A percentile compares a stretch with the other conserved stretches of the same genome.
phyloP scores from a whole-genome alignment of 2,888 invertebrate species.

The Pachliopta kotzebuea region DNA sequence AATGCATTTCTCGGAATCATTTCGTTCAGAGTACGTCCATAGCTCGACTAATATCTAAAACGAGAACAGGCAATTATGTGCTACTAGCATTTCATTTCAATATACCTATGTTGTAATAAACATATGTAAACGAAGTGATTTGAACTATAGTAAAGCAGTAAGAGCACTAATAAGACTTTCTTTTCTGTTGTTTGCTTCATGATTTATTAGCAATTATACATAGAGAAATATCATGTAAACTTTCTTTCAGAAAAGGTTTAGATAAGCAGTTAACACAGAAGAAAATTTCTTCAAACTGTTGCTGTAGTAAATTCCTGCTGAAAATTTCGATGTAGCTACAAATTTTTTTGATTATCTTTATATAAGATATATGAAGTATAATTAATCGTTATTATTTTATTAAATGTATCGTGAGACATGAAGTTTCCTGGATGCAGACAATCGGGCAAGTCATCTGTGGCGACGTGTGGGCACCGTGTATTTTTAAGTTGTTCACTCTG shows the following conservation, averaged over 20 bases:
- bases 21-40: constrained; percentile 62
- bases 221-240: too few relatives aligned
- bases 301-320: too few relatives aligned
- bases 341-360: too few relatives aligned
- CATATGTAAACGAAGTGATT: background rate
- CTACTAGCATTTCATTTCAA: constrained; percentile 32
- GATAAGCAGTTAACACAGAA: too few relatives aligned
- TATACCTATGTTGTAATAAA: constrained; percentile 1
- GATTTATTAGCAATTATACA: too few relatives aligned
- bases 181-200: too few relatives aligned
- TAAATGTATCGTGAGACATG: constrained; percentile 6
- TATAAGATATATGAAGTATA: too few relatives aligned
- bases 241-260: too few relatives aligned
- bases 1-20: constrained; percentile 62
- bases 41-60: constrained; percentile 63
- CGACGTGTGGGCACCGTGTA: constrained; percentile 29
- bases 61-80: constrained; percentile 42
- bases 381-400: too few relatives aligned
- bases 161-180: background rate
- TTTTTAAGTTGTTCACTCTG: constrained; percentile 34
- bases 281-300: too few relatives aligned
- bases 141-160: background rate
- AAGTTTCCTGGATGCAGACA: constrained; percentile 13
- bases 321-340: too few relatives aligned
- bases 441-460: constrained; percentile 24